Evolutionary conservation across 2,888 invertebrate species (phyloP).

Genomic region (Ariolimax columbianus): DNA sequence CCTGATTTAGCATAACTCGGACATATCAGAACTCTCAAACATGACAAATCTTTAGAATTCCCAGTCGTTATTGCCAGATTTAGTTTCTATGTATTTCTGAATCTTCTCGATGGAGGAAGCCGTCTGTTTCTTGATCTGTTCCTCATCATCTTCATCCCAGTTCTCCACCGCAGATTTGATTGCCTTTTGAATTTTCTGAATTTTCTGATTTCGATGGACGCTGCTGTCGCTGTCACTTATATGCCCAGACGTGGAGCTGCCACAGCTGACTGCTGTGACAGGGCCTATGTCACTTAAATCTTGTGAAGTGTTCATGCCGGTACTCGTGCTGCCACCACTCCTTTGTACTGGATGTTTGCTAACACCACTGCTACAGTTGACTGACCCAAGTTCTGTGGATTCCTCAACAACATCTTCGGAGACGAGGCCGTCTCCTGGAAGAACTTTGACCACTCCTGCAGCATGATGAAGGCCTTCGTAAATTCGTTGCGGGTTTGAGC

Average conservation of each 20-base stretch:
- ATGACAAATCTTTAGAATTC: constrained; percentile 62
- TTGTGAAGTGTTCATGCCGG: not conserved
- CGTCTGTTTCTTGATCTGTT: not conserved
- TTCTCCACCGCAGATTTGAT: constrained; percentile 62
- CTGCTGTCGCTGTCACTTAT: not conserved
- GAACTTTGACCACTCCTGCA: not conserved
- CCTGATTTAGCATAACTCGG: too few species aligned
- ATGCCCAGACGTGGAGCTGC: not conserved
- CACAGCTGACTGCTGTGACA: constrained; percentile 10
- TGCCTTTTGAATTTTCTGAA: constrained; percentile 64
- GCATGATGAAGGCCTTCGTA: constrained; percentile 86
- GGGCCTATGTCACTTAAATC: not conserved
- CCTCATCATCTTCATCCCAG: constrained; percentile 63
- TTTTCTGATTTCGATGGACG: constrained; percentile 59
- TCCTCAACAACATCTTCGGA: not conserved
- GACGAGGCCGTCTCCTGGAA: constrained; percentile 83
- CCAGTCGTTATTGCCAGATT: constrained; percentile 65
- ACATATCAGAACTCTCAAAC: too few species aligned
- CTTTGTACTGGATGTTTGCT: not conserved
- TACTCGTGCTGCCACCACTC: not conserved
- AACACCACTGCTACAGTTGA: not conserved
- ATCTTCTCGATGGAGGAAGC: constrained; percentile 64
- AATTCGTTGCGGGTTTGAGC: constrained; percentile 97
- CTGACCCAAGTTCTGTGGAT: not conserved
- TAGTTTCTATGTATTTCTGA: constrained; percentile 59